A percentile compares a stretch with the other conserved stretches of the same genome.
These are phyloP conservation scores for Chanos chanos DNA, from an alignment of 2,797 vertebrate species.

Conservation along the genomic window DNA sequence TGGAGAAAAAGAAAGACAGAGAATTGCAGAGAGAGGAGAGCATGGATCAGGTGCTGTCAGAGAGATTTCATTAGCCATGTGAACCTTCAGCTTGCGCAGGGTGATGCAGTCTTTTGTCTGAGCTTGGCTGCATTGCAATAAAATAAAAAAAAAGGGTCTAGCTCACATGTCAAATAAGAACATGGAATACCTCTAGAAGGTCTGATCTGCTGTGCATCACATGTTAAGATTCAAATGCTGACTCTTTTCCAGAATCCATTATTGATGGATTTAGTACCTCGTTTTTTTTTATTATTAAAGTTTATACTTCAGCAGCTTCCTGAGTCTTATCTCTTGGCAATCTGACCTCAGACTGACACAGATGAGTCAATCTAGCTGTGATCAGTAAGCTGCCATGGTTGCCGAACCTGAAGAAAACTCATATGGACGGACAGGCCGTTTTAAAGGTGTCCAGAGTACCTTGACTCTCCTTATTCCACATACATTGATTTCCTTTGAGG, in stretches of 20 bases:
- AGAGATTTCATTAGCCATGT: constrained; percentile 62
- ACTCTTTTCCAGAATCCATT: constrained; percentile 25
- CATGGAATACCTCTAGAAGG: not conserved
- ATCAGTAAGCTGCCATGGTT: constrained; percentile 22
- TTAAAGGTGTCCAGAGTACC: constrained; percentile 21
- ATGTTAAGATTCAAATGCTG: constrained; percentile 15
- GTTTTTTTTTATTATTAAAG: constrained; percentile 22
- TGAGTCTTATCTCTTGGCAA: constrained; percentile 9
- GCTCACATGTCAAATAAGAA: not conserved
- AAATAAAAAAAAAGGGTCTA: not conserved
- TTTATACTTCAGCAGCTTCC: constrained; percentile 4
- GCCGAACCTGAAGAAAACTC: constrained; percentile 17
- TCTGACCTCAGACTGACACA: constrained; percentile 24
- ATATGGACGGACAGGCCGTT: constrained; percentile 10
- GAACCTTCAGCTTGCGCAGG: constrained; percentile 37
- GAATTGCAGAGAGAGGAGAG: not conserved
- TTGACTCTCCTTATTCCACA: constrained; percentile 25
- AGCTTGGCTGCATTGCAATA: not conserved
- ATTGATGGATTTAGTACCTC: constrained; percentile 22
- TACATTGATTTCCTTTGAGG: constrained; percentile 33
- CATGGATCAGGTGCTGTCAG: constrained; percentile 62
- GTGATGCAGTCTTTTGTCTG: not conserved
- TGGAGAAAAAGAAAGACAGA: not conserved
- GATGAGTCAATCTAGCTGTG: constrained; percentile 24
- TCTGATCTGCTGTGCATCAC: constrained; percentile 18